Percentiles rank a stretch among this genome's conserved stretches.
Conservation (phyloP, 53 echinoderm and acorn worm genomes). For the Patiria pectinifera region DNA sequence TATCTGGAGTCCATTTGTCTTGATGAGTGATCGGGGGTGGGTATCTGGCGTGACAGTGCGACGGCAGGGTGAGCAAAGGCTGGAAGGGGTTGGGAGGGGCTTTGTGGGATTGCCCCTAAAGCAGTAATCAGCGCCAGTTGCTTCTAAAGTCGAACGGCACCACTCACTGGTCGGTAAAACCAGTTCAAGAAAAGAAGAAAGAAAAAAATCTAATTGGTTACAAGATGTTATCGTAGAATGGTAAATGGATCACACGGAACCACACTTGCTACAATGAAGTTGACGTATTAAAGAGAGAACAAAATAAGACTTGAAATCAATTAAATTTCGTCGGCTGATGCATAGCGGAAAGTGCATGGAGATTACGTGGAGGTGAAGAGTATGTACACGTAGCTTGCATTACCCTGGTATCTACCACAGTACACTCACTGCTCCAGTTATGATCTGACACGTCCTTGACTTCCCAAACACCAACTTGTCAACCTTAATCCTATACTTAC, state of each 20-base stretch:
- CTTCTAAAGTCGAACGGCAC: background rate
- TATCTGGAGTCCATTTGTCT: conserved; percentile 27
- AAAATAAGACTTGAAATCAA: too few relatives aligned
- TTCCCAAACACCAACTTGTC: conserved; percentile 3
- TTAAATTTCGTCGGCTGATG: too few relatives aligned
- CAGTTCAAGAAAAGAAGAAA: background rate
- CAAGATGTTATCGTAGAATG: conserved; percentile 42
- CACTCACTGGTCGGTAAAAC: background rate
- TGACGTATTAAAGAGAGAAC: too few relatives aligned
- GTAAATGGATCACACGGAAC: background rate
- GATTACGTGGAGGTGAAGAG: background rate
- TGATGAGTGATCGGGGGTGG: conserved; percentile 40
- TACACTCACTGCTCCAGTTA: background rate
- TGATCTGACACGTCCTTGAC: conserved; percentile 40
- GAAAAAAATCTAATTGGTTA: conserved; percentile 36
- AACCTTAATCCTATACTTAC: conserved; percentile 33
- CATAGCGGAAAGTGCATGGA: background rate
- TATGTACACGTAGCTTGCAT: background rate
- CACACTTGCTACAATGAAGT: background rate
- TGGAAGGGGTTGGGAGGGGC: conserved; percentile 6
- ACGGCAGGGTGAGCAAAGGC: background rate
- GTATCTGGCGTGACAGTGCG: conserved; percentile 18
- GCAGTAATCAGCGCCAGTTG: conserved; percentile 1
- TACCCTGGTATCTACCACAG: background rate
- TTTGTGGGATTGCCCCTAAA: conserved; percentile 5